phyloP scores from a whole-genome alignment of 2,113 vertebrate species.

The Spermophilus dauricus region DNA sequence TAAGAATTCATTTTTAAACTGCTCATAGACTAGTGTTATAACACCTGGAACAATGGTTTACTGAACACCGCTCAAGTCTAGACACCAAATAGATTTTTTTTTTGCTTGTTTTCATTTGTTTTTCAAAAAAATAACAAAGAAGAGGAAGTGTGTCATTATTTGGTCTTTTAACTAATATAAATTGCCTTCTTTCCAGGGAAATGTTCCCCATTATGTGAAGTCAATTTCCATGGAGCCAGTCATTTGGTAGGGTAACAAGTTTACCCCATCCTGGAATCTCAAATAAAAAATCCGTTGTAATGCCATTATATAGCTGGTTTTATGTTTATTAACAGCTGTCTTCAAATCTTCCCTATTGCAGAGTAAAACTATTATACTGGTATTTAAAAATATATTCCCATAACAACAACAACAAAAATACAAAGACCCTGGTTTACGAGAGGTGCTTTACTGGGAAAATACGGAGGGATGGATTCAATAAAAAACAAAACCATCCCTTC shows the following conservation, averaged over 20 bases:
- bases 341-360: slow-evolving; percentile 78
- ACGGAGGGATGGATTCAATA: slow-evolving; percentile 80
- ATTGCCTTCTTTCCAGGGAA: slow-evolving; percentile 54
- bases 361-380: slow-evolving; percentile 68
- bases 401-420: slow-evolving; percentile 55
- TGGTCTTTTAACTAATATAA: slow-evolving; percentile 68
- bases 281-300: slow-evolving; percentile 75
- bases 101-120: not conserved
- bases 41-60: slow-evolving; percentile 34
- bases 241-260: slow-evolving; percentile 73
- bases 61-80: not conserved
- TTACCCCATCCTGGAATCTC: slow-evolving; percentile 74
- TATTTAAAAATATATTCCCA: slow-evolving; percentile 36
- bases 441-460: slow-evolving; percentile 81
- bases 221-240: slow-evolving; percentile 69
- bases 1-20: slow-evolving; percentile 23
- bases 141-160: slow-evolving; percentile 45
- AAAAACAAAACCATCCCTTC: slow-evolving; percentile 79
- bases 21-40: not conserved
- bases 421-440: slow-evolving; percentile 72
- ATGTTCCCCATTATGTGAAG: slow-evolving; percentile 63
- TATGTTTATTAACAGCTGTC: slow-evolving; percentile 80
- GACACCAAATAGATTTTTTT: not conserved
- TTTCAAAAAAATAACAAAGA: slow-evolving; percentile 12
- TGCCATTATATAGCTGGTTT: slow-evolving; percentile 68